Percentiles rank a stretch among this genome's conserved stretches.
These are phyloP conservation scores for Desmodus rotundus DNA, from an alignment of 2,113 vertebrate species.

Conservation along the genomic window DNA sequence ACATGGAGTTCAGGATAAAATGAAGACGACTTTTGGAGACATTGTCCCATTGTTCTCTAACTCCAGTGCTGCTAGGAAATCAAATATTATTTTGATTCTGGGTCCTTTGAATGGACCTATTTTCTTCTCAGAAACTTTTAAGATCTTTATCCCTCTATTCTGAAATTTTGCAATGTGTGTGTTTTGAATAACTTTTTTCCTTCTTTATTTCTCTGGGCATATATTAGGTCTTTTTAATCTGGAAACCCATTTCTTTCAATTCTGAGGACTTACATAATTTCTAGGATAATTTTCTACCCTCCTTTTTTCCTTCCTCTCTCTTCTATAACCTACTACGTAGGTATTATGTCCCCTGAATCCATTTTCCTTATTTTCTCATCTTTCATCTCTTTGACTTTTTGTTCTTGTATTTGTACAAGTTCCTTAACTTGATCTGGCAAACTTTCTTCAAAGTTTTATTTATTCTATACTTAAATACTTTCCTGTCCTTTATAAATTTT, in stretches of 20 bases:
- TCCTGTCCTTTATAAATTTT: neutral
- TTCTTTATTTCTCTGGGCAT: neutral
- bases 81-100: neutral
- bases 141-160: neutral
- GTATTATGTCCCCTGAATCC: neutral
- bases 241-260: neutral
- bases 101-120: neutral
- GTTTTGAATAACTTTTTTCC: neutral
- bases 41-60: neutral
- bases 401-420: neutral
- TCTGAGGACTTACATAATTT: neutral
- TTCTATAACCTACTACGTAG: neutral
- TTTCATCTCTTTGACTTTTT: neutral
- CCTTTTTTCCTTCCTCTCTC: neutral
- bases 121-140: neutral
- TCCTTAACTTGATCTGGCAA: constrained; percentile 14
- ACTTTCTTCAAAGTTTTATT: neutral
- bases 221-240: neutral
- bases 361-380: neutral
- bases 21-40: neutral
- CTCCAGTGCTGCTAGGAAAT: neutral
- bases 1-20: neutral
- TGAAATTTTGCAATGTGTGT: neutral
- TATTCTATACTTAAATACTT: neutral
- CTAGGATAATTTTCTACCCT: neutral